phyloP scores from a whole-genome alignment of 2,888 invertebrate genomes.

The Diarsia dahlii region DNA sequence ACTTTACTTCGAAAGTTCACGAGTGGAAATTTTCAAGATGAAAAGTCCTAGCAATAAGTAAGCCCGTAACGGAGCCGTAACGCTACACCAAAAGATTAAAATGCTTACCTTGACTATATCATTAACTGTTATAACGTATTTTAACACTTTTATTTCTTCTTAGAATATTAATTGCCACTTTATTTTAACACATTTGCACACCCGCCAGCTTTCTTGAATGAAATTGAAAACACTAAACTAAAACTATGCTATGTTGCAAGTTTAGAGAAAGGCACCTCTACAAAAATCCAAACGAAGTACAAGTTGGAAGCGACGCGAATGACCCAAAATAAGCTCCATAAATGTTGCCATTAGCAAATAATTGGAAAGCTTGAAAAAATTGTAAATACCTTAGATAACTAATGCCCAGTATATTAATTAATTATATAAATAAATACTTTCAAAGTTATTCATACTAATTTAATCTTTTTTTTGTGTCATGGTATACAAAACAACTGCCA shows the following conservation, averaged over 20 bases:
- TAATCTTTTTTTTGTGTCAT: constrained; percentile 33
- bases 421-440: constrained; percentile 3
- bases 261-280: constrained; percentile 91
- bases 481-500: constrained; percentile 23
- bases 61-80: constrained; percentile 80
- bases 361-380: constrained; percentile 79
- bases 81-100: constrained; percentile 74
- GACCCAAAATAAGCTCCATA: constrained; percentile 90
- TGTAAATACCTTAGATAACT: constrained; percentile 14
- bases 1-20: constrained; percentile 89
- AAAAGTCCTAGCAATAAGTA: constrained; percentile 88
- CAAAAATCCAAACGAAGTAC: constrained; percentile 88
- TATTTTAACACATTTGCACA: constrained; percentile 86
- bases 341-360: constrained; percentile 86
- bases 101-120: constrained; percentile 89
- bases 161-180: constrained; percentile 77
- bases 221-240: constrained; percentile 89
- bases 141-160: constrained; percentile 76
- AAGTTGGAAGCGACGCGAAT: constrained; percentile 89
- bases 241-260: constrained; percentile 90
- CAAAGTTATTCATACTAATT: neutral
- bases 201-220: constrained; percentile 90
- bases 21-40: constrained; percentile 91
- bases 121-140: constrained; percentile 82
- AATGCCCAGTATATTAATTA: constrained; percentile 9